A percentile compares a stretch with the other conserved stretches of the same genome.
These are phyloP conservation scores for Brachylomia viminalis DNA, from an alignment of 2,888 invertebrate genomes.

Conservation along the genomic window DNA sequence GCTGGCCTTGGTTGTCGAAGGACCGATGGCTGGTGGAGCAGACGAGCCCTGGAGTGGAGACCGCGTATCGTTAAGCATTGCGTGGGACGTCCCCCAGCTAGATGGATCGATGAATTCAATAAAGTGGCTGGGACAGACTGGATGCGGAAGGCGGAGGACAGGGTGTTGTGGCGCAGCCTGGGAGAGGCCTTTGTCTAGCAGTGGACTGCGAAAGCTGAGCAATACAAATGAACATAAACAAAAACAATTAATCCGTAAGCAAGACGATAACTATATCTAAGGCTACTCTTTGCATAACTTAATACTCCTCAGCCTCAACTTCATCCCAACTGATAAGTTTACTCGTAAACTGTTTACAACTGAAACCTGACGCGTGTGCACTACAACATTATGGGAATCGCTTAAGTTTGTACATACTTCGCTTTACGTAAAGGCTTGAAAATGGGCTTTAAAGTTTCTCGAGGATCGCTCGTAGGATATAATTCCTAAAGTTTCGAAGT, in stretches of 20 bases:
- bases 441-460: not conserved
- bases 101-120: no score
- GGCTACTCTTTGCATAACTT: not conserved
- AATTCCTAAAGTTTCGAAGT: not conserved
- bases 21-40: no score
- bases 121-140: no score
- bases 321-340: constrained; percentile 22
- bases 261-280: not conserved
- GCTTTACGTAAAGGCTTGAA: constrained; percentile 10
- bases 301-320: constrained; percentile 1
- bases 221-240: not conserved
- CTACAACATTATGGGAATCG: constrained; percentile 5
- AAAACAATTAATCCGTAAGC: not conserved
- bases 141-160: no score
- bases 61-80: no score
- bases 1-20: no score
- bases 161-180: no score
- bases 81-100: no score
- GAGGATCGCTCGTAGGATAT: not conserved
- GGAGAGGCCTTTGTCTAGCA: no score
- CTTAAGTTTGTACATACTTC: constrained; percentile 24
- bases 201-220: no score
- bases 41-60: no score
- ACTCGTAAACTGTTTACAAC: constrained; percentile 41
- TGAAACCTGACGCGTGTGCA: constrained; percentile 3